These are phyloP conservation scores for Phalloptychus januarius DNA, from an alignment of 2,797 vertebrate species.

Conservation along the genomic window DNA sequence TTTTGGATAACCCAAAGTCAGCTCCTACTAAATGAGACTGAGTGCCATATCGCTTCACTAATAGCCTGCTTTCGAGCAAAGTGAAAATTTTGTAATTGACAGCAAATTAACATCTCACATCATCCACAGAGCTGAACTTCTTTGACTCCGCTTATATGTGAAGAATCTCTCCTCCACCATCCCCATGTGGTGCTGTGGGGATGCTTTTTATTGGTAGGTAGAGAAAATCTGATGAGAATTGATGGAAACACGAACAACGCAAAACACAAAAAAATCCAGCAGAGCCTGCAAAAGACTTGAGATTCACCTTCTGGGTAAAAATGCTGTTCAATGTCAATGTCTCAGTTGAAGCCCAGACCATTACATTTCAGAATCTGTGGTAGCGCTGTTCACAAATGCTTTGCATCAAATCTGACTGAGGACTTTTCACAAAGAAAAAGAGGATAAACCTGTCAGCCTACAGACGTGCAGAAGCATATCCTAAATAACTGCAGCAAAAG, in stretches of 20 bases:
- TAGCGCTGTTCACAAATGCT: not conserved
- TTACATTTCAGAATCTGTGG: not conserved
- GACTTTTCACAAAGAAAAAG: not conserved
- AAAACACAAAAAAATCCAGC: not conserved
- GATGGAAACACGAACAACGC: not conserved
- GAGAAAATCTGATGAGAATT: not conserved
- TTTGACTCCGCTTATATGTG: not conserved
- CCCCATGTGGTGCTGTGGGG: not conserved
- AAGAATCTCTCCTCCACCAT: not conserved
- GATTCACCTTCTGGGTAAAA: not conserved
- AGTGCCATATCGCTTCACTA: constrained; percentile 28
- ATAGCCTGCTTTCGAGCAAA: constrained; percentile 46
- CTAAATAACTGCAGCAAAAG: not conserved
- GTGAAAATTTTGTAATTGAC: constrained; percentile 37
- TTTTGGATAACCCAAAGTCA: constrained; percentile 37
- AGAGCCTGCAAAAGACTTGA: not conserved
- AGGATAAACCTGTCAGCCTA: not conserved
- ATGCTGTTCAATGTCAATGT: not conserved
- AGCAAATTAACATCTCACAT: constrained; percentile 23
- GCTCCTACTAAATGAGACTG: constrained; percentile 42
- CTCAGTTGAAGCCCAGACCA: not conserved
- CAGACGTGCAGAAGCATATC: not conserved
- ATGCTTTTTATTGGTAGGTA: not conserved
- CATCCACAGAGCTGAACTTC: constrained; percentile 34
- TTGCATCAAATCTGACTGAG: not conserved